Evolutionary conservation across 2,888 invertebrate species (phyloP).

Genomic region (Chrysomela aeneicollis): DNA sequence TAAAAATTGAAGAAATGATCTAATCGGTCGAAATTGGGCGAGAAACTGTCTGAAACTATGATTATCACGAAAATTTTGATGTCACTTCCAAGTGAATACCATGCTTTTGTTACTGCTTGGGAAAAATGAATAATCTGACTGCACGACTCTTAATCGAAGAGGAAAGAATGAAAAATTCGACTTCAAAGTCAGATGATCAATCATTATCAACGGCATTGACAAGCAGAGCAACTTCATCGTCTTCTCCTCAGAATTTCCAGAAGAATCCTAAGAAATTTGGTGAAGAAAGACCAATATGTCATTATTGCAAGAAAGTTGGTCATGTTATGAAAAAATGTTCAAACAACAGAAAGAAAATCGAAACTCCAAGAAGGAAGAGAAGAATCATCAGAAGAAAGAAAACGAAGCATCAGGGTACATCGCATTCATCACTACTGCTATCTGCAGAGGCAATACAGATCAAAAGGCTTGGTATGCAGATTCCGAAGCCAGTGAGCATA

Average conservation of each 20-base stretch:
- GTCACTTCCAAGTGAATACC: neutral
- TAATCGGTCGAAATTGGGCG: neutral
- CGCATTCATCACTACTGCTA: neutral
- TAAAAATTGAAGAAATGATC: constrained; percentile 1
- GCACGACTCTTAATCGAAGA: neutral
- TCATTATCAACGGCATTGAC: neutral
- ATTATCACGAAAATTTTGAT: constrained; percentile 1
- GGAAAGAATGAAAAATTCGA: neutral
- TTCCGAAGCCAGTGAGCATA: constrained; percentile 4
- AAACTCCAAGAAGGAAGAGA: neutral
- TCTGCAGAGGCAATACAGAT: neutral
- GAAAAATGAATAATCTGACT: neutral
- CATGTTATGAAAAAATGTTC: neutral
- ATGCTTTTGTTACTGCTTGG: neutral
- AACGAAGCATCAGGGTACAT: neutral
- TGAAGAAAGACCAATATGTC: neutral
- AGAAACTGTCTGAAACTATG: constrained; percentile 6
- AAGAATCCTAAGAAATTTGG: neutral
- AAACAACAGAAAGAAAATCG: neutral
- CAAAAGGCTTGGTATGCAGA: constrained; percentile 1
- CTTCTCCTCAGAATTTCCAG: too few relatives aligned
- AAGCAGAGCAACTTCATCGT: too few relatives aligned
- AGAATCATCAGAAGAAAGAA: neutral
- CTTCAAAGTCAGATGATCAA: neutral
- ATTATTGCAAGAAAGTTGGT: neutral